phyloP scores from a whole-genome alignment of 1,140 invertebrate genomes.

The Phthorimaea operculella region DNA sequence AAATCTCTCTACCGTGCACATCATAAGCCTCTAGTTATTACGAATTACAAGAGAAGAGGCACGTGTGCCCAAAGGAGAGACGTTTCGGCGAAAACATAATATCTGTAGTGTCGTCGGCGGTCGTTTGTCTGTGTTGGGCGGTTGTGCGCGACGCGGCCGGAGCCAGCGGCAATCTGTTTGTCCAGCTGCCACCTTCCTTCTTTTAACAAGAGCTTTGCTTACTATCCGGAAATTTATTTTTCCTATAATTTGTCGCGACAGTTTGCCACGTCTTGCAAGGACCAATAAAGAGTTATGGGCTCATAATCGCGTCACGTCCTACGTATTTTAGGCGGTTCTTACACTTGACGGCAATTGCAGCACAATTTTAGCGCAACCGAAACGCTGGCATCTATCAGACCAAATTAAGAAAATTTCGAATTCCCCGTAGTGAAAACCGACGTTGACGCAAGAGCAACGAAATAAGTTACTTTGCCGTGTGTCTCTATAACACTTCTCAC shows the following conservation, averaged over 20 bases:
- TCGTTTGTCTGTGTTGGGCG: conserved; percentile 42
- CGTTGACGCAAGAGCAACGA: no score
- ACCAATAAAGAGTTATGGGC: conserved; percentile 13
- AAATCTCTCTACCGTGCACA: no score
- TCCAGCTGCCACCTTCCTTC: conserved; percentile 52
- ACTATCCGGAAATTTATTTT: conserved; percentile 46
- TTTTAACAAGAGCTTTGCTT: conserved; percentile 55
- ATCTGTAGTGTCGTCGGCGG: conserved; percentile 30
- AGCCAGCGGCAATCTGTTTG: conserved; percentile 46
- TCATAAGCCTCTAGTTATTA: no score
- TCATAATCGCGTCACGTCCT: conserved; percentile 10
- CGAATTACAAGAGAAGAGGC: neutral
- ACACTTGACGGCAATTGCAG: no score
- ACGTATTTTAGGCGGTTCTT: conserved; percentile 4
- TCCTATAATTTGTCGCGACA: conserved; percentile 27
- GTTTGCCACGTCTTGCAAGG: conserved; percentile 13
- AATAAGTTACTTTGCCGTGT: no score
- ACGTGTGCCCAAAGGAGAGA: conserved; percentile 6
- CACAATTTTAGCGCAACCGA: no score
- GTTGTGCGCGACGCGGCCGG: conserved; percentile 22
- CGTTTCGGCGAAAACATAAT: conserved; percentile 41
- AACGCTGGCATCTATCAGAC: no score
- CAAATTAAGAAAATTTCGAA: no score
- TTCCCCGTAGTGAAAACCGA: no score
- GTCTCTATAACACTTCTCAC: no score